Percentiles rank a stretch among this genome's conserved stretches.
Evolutionary conservation across 1,140 invertebrate genomes (phyloP).

Genomic region (Procambarus clarkii): DNA sequence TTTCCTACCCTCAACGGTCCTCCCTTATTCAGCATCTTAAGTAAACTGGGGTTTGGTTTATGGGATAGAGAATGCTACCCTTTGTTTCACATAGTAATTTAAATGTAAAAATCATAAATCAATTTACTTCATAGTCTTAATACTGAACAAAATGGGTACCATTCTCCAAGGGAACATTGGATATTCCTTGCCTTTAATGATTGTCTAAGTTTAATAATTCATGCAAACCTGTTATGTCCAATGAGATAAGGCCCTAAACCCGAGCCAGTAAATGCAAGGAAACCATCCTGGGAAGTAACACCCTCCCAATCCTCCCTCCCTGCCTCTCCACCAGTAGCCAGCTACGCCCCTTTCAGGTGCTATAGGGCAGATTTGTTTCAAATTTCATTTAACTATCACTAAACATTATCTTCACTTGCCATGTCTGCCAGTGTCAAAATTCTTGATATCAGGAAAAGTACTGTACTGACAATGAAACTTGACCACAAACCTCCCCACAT

Average conservation of each 20-base stretch:
- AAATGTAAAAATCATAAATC: not conserved
- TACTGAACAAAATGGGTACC: conserved; percentile 33
- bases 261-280: conserved; percentile 53
- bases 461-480: conserved; percentile 32
- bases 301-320: conserved; percentile 67
- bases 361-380: conserved; percentile 36
- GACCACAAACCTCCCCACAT: conserved; percentile 33
- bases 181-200: conserved; percentile 64
- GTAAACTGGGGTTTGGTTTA: conserved; percentile 68
- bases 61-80: conserved; percentile 65
- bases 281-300: conserved; percentile 64
- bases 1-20: conserved; percentile 45
- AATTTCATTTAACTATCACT: conserved; percentile 25
- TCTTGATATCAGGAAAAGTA: not conserved
- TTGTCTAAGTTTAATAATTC: not conserved
- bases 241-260: conserved; percentile 20
- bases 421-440: conserved; percentile 5
- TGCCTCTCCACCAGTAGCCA: conserved; percentile 63
- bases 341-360: conserved; percentile 50
- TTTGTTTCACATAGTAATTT: not conserved
- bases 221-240: conserved; percentile 6
- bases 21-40: conserved; percentile 61
- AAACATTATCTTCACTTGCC: conserved; percentile 9
- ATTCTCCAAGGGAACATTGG: conserved; percentile 66
- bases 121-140: not conserved